Evolutionary conservation across 2,113 vertebrate species (phyloP).

Genomic region (Vireo altiloquus): DNA sequence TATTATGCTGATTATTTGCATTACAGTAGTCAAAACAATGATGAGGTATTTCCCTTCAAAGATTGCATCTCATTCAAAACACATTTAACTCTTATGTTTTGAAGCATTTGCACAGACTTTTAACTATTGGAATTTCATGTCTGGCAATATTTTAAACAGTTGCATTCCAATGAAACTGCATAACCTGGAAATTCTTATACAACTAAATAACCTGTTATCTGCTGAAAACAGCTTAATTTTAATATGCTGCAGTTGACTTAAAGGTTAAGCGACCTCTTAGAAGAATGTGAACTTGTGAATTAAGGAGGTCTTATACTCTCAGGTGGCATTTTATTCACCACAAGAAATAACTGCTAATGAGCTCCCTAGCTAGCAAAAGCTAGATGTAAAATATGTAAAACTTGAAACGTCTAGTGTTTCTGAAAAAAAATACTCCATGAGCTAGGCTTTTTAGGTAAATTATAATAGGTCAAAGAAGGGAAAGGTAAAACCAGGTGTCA

Average conservation of each 20-base stretch:
- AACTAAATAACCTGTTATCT: slow-evolving; percentile 38
- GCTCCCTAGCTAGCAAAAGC: slow-evolving; percentile 52
- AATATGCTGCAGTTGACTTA: slow-evolving; percentile 60
- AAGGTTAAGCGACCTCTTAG: slow-evolving; percentile 68
- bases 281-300: slow-evolving; percentile 67
- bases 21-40: slow-evolving; percentile 61
- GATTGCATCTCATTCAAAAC: slow-evolving; percentile 40
- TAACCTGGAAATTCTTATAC: slow-evolving; percentile 49
- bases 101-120: background rate
- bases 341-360: slow-evolving; percentile 66
- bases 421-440: background rate
- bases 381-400: slow-evolving; percentile 63
- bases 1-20: slow-evolving; percentile 53
- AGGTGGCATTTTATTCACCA: slow-evolving; percentile 63
- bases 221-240: slow-evolving; percentile 59
- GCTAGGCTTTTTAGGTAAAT: slow-evolving; percentile 45
- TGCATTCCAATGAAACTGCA: slow-evolving; percentile 16
- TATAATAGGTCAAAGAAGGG: slow-evolving; percentile 30
- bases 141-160: slow-evolving; percentile 4
- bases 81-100: slow-evolving; percentile 28
- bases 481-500: slow-evolving; percentile 42
- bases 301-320: slow-evolving; percentile 45
- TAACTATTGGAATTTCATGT: background rate
- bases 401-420: slow-evolving; percentile 21
- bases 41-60: slow-evolving; percentile 53